Percentiles rank a stretch among this genome's conserved stretches.
Conservation (phyloP, 2,888 invertebrate species). For the Ligdia adustata region DNA sequence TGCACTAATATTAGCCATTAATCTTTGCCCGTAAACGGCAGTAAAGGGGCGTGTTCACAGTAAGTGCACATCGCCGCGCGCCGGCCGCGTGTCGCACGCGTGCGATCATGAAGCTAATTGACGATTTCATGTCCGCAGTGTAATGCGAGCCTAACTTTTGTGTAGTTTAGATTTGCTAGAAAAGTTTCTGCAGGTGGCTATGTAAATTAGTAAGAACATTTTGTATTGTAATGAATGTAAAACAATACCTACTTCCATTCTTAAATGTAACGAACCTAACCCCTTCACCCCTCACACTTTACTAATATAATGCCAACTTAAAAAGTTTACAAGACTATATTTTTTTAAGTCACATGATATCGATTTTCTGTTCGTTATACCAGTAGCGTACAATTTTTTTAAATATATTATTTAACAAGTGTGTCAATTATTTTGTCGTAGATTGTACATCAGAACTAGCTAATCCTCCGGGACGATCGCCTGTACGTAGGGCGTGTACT, state of each 20-base stretch:
- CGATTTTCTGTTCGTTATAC: no score
- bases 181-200: no score
- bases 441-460: constrained; percentile 45
- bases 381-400: no score
- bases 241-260: no score
- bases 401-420: neutral
- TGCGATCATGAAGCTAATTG: constrained; percentile 67
- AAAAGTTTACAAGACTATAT: no score
- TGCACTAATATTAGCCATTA: neutral
- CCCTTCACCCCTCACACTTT: no score
- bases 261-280: no score
- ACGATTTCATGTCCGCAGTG: constrained; percentile 57
- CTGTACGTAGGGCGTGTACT: constrained; percentile 48
- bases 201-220: no score
- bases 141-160: constrained; percentile 35
- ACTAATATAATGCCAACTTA: no score
- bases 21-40: constrained; percentile 9
- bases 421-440: constrained; percentile 27
- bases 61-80: constrained; percentile 51
- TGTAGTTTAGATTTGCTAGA: no score
- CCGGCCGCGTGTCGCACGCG: constrained; percentile 49
- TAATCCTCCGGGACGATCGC: constrained; percentile 54
- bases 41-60: constrained; percentile 39
- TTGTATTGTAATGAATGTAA: no score
- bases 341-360: no score